phyloP scores from a whole-genome alignment of 2,888 invertebrate genomes.

The Pseudococcus viburni region DNA sequence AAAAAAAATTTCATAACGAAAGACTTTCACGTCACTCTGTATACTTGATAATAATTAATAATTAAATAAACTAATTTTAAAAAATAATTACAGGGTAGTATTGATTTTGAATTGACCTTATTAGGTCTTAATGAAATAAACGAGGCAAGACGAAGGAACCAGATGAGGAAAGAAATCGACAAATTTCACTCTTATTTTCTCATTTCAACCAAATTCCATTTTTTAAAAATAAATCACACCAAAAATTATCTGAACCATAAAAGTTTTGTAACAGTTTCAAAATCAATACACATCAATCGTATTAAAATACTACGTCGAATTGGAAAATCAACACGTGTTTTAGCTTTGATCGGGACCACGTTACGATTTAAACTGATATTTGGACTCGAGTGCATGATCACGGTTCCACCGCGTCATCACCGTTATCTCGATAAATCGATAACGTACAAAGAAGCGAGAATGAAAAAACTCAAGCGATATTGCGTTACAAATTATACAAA shows the following conservation, averaged over 20 bases:
- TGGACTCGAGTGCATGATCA: background rate
- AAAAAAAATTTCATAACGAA: background rate
- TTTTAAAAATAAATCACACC: no score
- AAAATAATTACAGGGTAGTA: background rate
- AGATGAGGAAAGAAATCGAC: background rate
- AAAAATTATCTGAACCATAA: no score
- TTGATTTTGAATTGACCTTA: conserved; percentile 27
- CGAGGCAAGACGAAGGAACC: no score
- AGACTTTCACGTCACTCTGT: background rate
- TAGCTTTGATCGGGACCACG: background rate
- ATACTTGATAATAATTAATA: background rate
- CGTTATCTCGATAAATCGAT: conserved; percentile 18
- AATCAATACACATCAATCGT: no score
- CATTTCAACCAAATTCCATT: no score
- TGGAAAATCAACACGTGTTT: background rate
- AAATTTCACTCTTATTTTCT: background rate
- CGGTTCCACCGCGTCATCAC: background rate
- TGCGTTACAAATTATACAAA: background rate
- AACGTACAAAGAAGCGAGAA: conserved; percentile 21
- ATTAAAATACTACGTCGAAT: background rate
- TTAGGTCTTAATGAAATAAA: background rate
- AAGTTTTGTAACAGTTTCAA: no score
- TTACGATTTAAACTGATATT: background rate
- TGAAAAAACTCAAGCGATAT: background rate
- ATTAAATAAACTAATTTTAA: background rate